Evolutionary conservation across 2,113 vertebrate species (phyloP).

Genomic region (Orycteropus afer): DNA sequence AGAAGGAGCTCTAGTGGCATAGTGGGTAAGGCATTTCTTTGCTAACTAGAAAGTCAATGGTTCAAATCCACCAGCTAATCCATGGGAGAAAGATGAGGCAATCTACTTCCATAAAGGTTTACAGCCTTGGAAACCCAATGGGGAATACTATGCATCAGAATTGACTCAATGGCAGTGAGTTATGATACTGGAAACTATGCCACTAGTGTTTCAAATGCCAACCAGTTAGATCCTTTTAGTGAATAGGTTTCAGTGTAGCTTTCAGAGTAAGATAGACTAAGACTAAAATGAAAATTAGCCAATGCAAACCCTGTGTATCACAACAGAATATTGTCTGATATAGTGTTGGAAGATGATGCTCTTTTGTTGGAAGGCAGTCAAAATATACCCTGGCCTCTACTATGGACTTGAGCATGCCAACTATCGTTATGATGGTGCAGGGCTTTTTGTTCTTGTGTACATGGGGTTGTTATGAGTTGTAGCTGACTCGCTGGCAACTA

Average conservation of each 20-base stretch:
- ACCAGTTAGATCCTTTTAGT: not conserved
- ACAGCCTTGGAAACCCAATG: too few relatives aligned
- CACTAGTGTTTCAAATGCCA: not conserved
- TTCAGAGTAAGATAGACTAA: not conserved
- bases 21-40: too few relatives aligned
- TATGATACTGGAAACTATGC: not conserved
- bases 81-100: too few relatives aligned
- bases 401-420: not conserved
- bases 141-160: too few relatives aligned
- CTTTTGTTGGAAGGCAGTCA: not conserved
- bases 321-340: not conserved
- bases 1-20: too few relatives aligned
- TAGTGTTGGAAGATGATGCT: not conserved
- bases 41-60: too few relatives aligned
- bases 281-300: not conserved
- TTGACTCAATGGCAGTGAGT: too few relatives aligned
- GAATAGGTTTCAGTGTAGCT: not conserved
- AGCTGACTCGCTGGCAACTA: not conserved
- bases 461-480: not conserved
- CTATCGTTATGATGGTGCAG: not conserved
- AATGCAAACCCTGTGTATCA: not conserved
- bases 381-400: not conserved
- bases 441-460: not conserved
- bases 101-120: too few relatives aligned
- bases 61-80: too few relatives aligned